A percentile compares a stretch with the other conserved stretches of the same genome.
phyloP scores from a whole-genome alignment of 30 jellyfish, hydroid and myxozoan genomes.

The Chrysaora quinquecirrha region DNA sequence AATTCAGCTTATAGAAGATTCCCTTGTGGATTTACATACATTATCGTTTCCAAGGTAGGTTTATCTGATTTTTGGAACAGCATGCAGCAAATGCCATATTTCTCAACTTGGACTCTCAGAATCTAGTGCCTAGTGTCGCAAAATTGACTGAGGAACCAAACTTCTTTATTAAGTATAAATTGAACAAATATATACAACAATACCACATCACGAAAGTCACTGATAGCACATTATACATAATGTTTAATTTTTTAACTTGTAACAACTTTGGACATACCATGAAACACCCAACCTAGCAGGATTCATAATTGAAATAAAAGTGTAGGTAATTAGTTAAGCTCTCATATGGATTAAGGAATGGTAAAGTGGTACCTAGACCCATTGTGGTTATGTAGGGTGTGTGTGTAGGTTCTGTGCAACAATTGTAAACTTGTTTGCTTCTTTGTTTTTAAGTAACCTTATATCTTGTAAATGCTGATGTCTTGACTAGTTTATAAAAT shows the following conservation, averaged over 20 bases:
- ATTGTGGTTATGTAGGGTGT: not conserved
- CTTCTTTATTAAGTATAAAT: too few species aligned
- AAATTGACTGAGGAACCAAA: not conserved
- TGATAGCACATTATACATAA: not conserved
- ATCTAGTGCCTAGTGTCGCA: not conserved
- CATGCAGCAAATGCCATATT: too few species aligned
- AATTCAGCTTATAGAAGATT: conserved; percentile 87
- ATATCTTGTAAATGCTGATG: too few species aligned
- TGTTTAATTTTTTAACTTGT: too few species aligned
- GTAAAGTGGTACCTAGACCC: not conserved
- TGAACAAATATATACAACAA: too few species aligned
- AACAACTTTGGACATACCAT: too few species aligned
- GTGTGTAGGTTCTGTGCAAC: not conserved
- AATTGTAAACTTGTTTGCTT: not conserved
- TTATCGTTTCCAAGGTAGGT: conserved; percentile 89
- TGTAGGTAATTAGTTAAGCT: too few species aligned
- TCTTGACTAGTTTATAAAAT: not conserved
- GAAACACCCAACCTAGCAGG: too few species aligned
- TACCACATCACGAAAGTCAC: not conserved
- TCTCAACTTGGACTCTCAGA: not conserved
- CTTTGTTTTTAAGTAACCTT: not conserved
- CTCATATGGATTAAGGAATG: too few species aligned
- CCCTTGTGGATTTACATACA: conserved; percentile 76
- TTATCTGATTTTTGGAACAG: too few species aligned
- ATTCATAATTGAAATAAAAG: too few species aligned